Percentiles rank a stretch among this genome's conserved stretches.
These are phyloP conservation scores for Heliopora coerulea DNA, from an alignment of 92 coral and sea anemone genomes.

Conservation along the genomic window DNA sequence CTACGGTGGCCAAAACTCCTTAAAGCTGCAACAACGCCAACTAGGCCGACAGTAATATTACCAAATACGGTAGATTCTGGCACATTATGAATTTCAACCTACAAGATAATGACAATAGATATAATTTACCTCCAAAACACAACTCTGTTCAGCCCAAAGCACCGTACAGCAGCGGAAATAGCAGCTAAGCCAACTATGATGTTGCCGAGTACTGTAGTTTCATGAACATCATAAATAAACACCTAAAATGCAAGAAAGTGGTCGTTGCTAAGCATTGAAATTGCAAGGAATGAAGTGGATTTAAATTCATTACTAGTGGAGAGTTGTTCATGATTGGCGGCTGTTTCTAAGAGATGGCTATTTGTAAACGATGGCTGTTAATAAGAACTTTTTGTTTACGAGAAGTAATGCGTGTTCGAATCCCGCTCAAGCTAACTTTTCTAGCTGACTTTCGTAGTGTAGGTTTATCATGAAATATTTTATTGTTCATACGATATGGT, in stretches of 20 bases:
- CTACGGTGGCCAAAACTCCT: constrained; percentile 27
- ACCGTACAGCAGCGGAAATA: constrained; percentile 10
- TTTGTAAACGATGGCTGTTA: no score
- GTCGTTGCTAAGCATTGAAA: no score
- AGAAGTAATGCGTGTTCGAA: no score
- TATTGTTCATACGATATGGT: no score
- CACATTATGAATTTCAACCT: constrained; percentile 31
- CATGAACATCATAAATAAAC: constrained; percentile 30
- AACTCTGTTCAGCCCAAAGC: constrained; percentile 29
- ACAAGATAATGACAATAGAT: background rate
- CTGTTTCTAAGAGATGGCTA: no score
- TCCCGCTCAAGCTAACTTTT: no score
- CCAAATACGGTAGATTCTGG: constrained; percentile 29
- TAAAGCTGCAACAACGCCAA: constrained; percentile 30
- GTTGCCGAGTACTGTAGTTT: constrained; percentile 29
- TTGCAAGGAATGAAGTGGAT: no score
- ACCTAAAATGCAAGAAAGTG: constrained; percentile 10
- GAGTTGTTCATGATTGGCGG: no score
- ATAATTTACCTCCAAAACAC: constrained; percentile 39
- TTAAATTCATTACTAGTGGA: no score
- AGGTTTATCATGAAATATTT: no score
- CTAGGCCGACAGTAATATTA: constrained; percentile 16
- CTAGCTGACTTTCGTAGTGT: no score
- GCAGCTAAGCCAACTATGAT: constrained; percentile 19
- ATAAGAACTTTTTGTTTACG: no score